phyloP scores from a whole-genome alignment of 2,888 invertebrate genomes.

The Catocala sponsa region DNA sequence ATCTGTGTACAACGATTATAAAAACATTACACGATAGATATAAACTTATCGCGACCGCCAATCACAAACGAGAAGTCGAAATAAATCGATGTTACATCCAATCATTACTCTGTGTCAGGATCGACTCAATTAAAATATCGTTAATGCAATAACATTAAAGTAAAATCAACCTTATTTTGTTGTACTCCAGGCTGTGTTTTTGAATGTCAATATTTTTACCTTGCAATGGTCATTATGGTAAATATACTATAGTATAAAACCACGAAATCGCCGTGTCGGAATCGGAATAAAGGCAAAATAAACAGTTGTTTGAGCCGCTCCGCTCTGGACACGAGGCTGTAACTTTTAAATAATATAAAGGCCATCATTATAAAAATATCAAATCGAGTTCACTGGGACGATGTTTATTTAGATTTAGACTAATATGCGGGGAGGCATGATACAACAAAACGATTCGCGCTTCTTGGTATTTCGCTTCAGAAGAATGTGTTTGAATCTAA shows the following conservation, averaged over 20 bases:
- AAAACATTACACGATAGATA: conserved; percentile 84
- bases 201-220: conserved; percentile 59
- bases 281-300: conserved; percentile 86
- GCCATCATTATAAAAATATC: conserved; percentile 76
- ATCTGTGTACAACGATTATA: conserved; percentile 77
- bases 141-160: conserved; percentile 74
- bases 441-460: neutral
- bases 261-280: conserved; percentile 87
- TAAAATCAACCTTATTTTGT: conserved; percentile 69
- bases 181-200: conserved; percentile 64
- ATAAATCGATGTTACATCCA: conserved; percentile 88
- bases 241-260: conserved; percentile 84
- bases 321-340: conserved; percentile 69
- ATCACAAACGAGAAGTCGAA: conserved; percentile 87
- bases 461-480: neutral
- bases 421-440: neutral
- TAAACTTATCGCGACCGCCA: conserved; percentile 86
- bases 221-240: conserved; percentile 86
- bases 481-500: neutral
- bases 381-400: conserved; percentile 18
- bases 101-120: conserved; percentile 87
- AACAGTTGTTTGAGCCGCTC: conserved; percentile 78
- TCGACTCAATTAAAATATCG: conserved; percentile 88
- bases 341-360: conserved; percentile 59
- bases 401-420: conserved; percentile 18